Conservation (phyloP, 2,797 vertebrate genomes). For the Ambastaia sidthimunki region DNA sequence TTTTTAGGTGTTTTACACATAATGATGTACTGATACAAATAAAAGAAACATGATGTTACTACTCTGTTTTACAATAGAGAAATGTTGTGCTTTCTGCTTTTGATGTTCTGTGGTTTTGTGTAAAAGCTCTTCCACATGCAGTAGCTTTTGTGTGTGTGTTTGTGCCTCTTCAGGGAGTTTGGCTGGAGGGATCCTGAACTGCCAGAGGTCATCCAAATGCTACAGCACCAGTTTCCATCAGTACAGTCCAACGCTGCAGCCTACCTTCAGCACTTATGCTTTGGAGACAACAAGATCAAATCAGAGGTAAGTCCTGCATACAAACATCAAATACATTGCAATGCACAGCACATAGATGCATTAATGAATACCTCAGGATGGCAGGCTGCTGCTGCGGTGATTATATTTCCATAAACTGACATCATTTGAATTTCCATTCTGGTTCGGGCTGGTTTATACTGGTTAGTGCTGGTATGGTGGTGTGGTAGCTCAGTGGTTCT, state of each 20-base stretch:
- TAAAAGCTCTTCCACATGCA: slow-evolving; percentile 31
- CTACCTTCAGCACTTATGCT: slow-evolving; percentile 98
- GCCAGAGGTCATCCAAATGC: slow-evolving; percentile 99
- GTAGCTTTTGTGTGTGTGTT: slow-evolving; percentile 51
- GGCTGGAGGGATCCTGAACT: slow-evolving; percentile 99
- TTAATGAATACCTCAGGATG: no score
- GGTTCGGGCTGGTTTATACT: background rate
- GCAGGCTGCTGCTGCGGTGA: background rate
- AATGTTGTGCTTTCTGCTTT: background rate
- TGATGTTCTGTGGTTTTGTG: slow-evolving; percentile 25
- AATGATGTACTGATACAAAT: background rate
- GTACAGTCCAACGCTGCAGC: slow-evolving; percentile 98
- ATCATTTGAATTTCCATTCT: slow-evolving; percentile 1
- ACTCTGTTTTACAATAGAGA: background rate
- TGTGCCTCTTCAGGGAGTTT: slow-evolving; percentile 86
- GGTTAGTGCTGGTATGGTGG: background rate
- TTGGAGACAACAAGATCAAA: slow-evolving; percentile 99
- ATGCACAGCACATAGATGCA: background rate
- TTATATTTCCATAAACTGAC: background rate
- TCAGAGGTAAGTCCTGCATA: slow-evolving; percentile 81
- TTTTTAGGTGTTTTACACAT: background rate
- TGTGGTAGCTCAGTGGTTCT: background rate
- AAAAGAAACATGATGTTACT: slow-evolving; percentile 16
- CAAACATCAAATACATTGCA: background rate
- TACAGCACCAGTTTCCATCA: slow-evolving; percentile 98